phyloP scores from a whole-genome alignment of 2,113 vertebrate species.

The Lamprotornis superbus region DNA sequence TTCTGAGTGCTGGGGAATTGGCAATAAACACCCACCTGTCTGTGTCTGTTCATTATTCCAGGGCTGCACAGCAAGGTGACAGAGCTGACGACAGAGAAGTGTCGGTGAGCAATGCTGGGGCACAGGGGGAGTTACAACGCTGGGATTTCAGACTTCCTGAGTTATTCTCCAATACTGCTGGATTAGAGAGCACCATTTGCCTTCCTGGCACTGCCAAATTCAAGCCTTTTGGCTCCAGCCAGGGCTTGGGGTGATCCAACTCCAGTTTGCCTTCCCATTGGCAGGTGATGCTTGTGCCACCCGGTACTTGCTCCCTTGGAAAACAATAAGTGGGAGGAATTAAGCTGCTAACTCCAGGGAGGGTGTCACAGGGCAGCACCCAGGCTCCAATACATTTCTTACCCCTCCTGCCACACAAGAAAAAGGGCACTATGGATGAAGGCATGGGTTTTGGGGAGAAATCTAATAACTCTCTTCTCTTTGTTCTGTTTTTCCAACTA shows the following conservation, averaged over 20 bases:
- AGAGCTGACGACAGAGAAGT: constrained; percentile 89
- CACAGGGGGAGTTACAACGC: accelerated
- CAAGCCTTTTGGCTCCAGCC: background rate
- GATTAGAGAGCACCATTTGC: accelerated
- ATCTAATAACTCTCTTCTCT: background rate
- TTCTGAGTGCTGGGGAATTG: background rate
- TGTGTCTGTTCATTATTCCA: constrained; percentile 11
- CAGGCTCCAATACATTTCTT: background rate
- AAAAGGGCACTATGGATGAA: background rate
- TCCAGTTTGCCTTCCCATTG: background rate
- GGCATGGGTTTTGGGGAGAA: background rate
- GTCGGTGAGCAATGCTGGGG: constrained; percentile 79
- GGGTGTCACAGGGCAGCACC: background rate
- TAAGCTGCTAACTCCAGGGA: background rate
- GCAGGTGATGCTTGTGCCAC: background rate
- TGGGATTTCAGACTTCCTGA: background rate
- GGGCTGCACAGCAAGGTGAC: constrained; percentile 87
- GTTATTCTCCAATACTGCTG: background rate
- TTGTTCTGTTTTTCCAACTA: constrained; percentile 30
- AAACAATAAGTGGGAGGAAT: background rate
- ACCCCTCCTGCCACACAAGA: background rate
- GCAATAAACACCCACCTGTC: background rate
- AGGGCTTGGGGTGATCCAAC: background rate
- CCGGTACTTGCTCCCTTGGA: accelerated
- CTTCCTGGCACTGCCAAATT: background rate